A percentile compares a stretch with the other conserved stretches of the same genome.
Evolutionary conservation across 92 coral and sea anemone genomes (phyloP).

Genomic region (Phenganax stokvisi): DNA sequence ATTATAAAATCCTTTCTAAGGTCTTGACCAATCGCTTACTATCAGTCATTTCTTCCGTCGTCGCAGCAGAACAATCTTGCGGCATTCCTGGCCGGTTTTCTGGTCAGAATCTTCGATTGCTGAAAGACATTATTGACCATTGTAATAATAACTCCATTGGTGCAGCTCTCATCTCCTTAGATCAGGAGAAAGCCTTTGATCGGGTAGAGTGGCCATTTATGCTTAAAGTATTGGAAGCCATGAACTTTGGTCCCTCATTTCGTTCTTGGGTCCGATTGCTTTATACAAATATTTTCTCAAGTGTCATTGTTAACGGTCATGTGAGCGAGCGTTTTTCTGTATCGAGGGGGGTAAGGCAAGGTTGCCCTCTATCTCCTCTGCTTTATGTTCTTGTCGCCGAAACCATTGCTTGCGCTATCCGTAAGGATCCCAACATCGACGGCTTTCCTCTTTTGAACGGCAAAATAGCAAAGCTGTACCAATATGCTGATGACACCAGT

Average conservation of each 20-base stretch:
- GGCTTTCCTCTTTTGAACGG: conserved; percentile 28
- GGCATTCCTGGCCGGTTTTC: conserved; percentile 7
- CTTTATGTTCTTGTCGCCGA: conserved; percentile 33
- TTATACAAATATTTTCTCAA: conserved; percentile 6
- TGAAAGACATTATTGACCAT: conserved; percentile 15
- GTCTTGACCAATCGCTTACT: conserved; percentile 19
- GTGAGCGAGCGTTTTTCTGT: not conserved
- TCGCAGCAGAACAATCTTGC: conserved; percentile 14
- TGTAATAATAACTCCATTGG: not conserved
- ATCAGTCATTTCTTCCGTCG: not conserved
- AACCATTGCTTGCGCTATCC: conserved; percentile 25
- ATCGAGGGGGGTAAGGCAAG: conserved; percentile 11
- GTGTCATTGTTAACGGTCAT: conserved; percentile 18
- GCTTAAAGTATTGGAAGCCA: not conserved
- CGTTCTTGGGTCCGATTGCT: not conserved
- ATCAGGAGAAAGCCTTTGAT: conserved; percentile 28
- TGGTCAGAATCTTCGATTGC: conserved; percentile 25
- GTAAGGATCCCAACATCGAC: not conserved
- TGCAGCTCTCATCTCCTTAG: conserved; percentile 7
- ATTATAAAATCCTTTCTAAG: conserved; percentile 33
- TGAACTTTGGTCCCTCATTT: conserved; percentile 25
- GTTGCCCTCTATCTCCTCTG: conserved; percentile 44
- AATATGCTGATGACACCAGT: conserved; percentile 51
- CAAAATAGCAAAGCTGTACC: not conserved
- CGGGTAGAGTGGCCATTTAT: conserved; percentile 17